Evolutionary conservation across 2,113 vertebrate genomes (phyloP).

Genomic region (Cephalopholis sonnerati): DNA sequence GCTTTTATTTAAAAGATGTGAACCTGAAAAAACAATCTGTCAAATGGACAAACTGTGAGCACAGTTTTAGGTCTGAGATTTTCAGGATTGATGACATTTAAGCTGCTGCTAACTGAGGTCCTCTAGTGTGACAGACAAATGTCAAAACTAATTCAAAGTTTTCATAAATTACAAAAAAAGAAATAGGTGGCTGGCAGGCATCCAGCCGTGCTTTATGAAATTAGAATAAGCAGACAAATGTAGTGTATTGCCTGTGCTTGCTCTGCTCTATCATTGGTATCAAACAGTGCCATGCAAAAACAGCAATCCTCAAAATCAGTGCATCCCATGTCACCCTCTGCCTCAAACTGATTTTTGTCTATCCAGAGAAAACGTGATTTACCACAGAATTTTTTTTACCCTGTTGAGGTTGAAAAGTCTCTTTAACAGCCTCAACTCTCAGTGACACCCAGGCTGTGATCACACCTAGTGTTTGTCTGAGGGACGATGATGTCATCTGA

Average conservation of each 20-base stretch:
- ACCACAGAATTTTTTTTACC: background rate
- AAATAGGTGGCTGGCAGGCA: background rate
- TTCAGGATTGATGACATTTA: no score
- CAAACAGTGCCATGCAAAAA: no score
- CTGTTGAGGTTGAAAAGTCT: background rate
- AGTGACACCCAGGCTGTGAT: background rate
- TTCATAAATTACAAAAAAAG: no score
- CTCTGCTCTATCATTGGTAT: background rate
- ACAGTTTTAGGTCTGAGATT: background rate
- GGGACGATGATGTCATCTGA: conserved; percentile 15
- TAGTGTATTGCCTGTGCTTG: background rate
- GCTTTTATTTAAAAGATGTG: background rate
- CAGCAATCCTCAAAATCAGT: background rate
- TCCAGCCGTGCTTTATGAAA: background rate
- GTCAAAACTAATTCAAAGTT: no score
- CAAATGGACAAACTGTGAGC: background rate
- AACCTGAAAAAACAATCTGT: background rate
- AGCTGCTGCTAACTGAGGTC: background rate
- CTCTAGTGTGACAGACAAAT: no score
- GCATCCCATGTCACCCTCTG: background rate
- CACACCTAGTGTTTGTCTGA: background rate
- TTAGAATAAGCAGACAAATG: background rate
- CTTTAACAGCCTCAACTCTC: background rate
- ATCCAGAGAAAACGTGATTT: background rate
- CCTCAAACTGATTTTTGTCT: background rate